phyloP scores from a whole-genome alignment of 2,888 invertebrate genomes.

The Dicycla oo region DNA sequence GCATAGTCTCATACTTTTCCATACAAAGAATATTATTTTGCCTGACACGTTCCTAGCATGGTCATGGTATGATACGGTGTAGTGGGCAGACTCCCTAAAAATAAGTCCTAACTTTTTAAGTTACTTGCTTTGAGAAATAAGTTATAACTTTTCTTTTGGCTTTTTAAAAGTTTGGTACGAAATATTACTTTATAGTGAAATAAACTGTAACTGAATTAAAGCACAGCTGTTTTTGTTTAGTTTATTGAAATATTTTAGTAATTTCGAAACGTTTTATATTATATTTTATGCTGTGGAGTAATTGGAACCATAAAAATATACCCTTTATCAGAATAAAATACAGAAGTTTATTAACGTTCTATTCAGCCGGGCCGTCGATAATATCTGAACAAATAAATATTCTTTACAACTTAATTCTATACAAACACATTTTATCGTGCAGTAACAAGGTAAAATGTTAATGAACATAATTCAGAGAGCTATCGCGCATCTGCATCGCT shows the following conservation, averaged over 20 bases:
- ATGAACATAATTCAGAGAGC: conserved; percentile 60
- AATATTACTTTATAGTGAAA: conserved; percentile 9
- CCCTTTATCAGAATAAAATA: conserved; percentile 13
- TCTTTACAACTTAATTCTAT: conserved; percentile 62
- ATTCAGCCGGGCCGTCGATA: conserved; percentile 45
- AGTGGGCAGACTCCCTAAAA: neutral
- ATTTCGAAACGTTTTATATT: neutral
- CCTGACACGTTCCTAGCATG: too few species aligned
- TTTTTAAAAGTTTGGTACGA: conserved; percentile 20
- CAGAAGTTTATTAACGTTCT: conserved; percentile 37
- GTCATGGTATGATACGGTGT: too few species aligned
- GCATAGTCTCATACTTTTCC: too few species aligned
- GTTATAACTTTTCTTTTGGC: conserved; percentile 12
- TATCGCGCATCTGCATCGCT: conserved; percentile 62
- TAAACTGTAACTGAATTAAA: conserved; percentile 9
- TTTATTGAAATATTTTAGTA: conserved; percentile 5
- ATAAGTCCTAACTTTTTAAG: conserved; percentile 21
- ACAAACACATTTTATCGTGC: conserved; percentile 49
- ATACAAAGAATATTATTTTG: too few species aligned
- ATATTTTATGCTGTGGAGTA: conserved; percentile 7
- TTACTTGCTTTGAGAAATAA: conserved; percentile 20
- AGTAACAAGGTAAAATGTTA: conserved; percentile 53
- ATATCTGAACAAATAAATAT: conserved; percentile 56
- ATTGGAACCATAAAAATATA: conserved; percentile 12
- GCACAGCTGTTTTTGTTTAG: conserved; percentile 18